Evolutionary conservation across 2,888 invertebrate genomes (phyloP).

Genomic region (Phragmatobia fuliginosa): DNA sequence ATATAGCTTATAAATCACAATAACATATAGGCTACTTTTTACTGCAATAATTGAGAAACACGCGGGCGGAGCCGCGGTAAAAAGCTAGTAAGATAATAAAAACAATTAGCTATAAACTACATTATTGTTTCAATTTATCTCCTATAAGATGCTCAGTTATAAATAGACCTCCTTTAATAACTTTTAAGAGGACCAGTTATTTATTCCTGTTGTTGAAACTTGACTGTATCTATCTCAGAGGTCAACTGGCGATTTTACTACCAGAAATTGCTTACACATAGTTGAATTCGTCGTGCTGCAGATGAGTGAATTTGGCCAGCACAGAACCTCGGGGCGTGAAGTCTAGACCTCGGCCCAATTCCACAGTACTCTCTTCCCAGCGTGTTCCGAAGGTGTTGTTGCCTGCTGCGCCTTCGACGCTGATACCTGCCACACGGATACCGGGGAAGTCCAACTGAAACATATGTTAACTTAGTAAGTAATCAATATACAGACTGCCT

Average conservation of each 20-base stretch:
- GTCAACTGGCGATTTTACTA: background rate
- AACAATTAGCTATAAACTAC: background rate
- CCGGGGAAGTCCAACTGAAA: constrained; percentile 88
- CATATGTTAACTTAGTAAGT: background rate
- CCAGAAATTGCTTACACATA: constrained; percentile 78
- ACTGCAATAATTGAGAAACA: no score
- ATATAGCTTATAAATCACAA: no score
- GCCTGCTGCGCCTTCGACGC: constrained; percentile 83
- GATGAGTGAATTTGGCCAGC: constrained; percentile 90
- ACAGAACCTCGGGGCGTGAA: constrained; percentile 92
- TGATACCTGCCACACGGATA: constrained; percentile 85
- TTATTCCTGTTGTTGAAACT: background rate
- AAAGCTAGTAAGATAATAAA: background rate
- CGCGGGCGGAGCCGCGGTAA: no score
- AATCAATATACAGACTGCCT: no score
- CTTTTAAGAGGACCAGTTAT: background rate
- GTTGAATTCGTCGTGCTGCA: constrained; percentile 89
- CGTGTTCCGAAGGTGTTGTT: constrained; percentile 88
- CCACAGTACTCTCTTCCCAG: constrained; percentile 93
- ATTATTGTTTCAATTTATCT: background rate
- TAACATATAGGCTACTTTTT: no score
- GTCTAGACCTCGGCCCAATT: constrained; percentile 93
- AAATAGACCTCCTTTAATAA: background rate
- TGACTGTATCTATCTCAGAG: background rate
- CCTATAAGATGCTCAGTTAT: background rate